Conservation (phyloP, 2,888 invertebrate species). For the Lasioglossum vierecki region DNA sequence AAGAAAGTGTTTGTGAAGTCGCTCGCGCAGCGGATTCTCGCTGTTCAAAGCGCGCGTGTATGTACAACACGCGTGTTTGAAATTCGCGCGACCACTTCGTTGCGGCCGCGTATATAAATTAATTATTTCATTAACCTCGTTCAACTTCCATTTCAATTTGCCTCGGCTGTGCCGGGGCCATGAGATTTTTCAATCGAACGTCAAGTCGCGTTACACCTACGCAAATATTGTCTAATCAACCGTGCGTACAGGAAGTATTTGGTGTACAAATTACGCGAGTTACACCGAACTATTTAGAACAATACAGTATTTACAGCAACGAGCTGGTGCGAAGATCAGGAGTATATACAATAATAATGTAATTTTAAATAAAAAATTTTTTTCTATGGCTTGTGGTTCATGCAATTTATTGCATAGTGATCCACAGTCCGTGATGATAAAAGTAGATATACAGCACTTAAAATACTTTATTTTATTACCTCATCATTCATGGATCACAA, state of each 20-base stretch:
- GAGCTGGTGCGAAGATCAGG: not conserved
- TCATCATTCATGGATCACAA: too few species aligned
- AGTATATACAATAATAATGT: too few species aligned
- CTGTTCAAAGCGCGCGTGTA: slow-evolving; percentile 28
- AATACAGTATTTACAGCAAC: not conserved
- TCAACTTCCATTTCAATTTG: slow-evolving; percentile 26
- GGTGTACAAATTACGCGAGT: not conserved
- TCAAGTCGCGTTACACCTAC: slow-evolving; percentile 15
- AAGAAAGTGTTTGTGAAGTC: slow-evolving; percentile 60
- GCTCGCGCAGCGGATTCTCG: slow-evolving; percentile 34
- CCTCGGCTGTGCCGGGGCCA: not conserved
- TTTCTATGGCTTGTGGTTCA: not conserved
- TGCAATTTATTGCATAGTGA: not conserved
- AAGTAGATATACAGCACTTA: too few species aligned
- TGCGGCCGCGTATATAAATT: slow-evolving; percentile 26
- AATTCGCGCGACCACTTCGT: slow-evolving; percentile 21
- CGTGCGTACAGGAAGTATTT: not conserved
- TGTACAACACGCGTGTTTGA: slow-evolving; percentile 24
- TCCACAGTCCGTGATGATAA: not conserved
- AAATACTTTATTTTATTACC: too few species aligned
- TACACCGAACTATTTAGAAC: not conserved
- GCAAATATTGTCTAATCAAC: slow-evolving; percentile 13
- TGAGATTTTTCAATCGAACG: slow-evolving; percentile 10
- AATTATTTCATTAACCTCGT: slow-evolving; percentile 32
- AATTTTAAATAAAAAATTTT: not conserved